These are phyloP conservation scores for Pseudanteris insignis DNA, from an alignment of 2,888 invertebrate species.

Conservation along the genomic window DNA sequence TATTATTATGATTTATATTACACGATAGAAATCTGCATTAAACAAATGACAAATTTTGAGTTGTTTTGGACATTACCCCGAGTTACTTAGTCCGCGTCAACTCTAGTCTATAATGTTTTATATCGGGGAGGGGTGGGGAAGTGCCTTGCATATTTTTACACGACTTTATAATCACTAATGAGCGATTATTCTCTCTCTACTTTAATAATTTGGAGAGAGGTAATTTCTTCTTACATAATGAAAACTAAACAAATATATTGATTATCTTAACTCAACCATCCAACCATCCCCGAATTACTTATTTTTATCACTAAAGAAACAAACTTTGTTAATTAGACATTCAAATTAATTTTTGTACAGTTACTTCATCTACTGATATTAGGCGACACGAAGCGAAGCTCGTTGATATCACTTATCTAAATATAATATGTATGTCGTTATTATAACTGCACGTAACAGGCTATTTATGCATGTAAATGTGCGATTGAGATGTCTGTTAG, in stretches of 20 bases:
- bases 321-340: constrained; percentile 11
- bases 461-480: constrained; percentile 24
- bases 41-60: neutral
- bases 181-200: neutral
- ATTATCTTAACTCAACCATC: no score
- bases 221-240: no score
- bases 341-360: constrained; percentile 23
- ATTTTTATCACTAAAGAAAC: neutral
- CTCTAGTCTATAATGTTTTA: constrained; percentile 36
- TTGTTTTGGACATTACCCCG: constrained; percentile 13
- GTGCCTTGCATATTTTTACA: constrained; percentile 36
- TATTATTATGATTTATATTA: no score
- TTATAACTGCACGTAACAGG: constrained; percentile 34
- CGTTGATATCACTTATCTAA: constrained; percentile 34
- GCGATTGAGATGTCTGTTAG: no score
- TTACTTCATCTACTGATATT: constrained; percentile 4
- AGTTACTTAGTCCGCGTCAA: constrained; percentile 21
- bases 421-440: constrained; percentile 36
- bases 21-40: no score
- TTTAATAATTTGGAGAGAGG: no score
- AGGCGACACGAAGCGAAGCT: constrained; percentile 20
- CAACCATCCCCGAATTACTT: neutral
- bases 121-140: constrained; percentile 16
- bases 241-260: no score
- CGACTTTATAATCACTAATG: constrained; percentile 11